phyloP scores from a whole-genome alignment of 2,113 vertebrate genomes.

The Gopherus flavomarginatus region DNA sequence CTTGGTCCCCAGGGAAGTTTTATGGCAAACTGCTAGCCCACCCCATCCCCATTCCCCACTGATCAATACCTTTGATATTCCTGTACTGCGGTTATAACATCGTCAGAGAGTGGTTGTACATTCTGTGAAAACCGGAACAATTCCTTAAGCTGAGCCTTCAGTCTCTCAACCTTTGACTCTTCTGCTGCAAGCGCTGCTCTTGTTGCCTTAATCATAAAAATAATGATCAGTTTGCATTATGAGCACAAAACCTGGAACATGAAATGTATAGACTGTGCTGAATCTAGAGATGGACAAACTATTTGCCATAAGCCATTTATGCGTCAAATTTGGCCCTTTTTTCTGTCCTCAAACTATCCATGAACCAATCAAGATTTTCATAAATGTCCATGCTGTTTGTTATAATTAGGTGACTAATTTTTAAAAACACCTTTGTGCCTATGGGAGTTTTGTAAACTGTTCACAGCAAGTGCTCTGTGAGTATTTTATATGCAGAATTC shows the following conservation, averaged over 20 bases:
- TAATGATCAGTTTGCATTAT: not conserved
- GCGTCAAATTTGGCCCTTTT: not conserved
- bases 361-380: not conserved
- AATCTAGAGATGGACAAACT: not conserved
- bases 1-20: not conserved
- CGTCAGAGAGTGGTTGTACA: slow-evolving; percentile 80
- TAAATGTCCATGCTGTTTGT: not conserved
- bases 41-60: not conserved
- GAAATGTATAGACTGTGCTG: not conserved
- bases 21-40: not conserved
- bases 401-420: not conserved
- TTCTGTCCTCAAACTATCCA: not conserved
- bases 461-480: not conserved
- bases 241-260: not conserved
- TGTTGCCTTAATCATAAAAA: slow-evolving; percentile 78
- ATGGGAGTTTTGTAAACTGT: not conserved
- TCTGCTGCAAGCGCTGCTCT: slow-evolving; percentile 80
- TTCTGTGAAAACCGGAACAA: slow-evolving; percentile 85
- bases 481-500: not conserved
- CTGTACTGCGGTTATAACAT: slow-evolving; percentile 86
- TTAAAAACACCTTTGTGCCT: not conserved
- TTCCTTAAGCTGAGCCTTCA: slow-evolving; percentile 89
- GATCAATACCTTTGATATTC: slow-evolving; percentile 88
- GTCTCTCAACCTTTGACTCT: slow-evolving; percentile 83
- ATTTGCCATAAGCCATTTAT: not conserved